Base-by-base conservation (phyloP, 2,888 invertebrate genomes). In the Aethes cnicana region DNA sequence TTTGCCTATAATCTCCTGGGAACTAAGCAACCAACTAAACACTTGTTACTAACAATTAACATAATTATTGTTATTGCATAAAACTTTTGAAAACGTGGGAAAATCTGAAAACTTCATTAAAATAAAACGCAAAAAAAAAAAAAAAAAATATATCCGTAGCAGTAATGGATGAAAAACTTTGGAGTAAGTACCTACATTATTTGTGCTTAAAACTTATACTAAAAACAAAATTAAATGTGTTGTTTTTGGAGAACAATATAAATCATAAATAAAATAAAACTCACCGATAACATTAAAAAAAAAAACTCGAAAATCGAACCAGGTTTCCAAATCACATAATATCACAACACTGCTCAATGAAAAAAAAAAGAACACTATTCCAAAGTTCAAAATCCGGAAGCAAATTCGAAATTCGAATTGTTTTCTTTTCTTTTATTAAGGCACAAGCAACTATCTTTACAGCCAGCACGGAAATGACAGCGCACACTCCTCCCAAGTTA, bases 401-500 rank as follows among this genome's bases (percentile, higher is more conserved):
- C 33, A 25, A 44, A 35, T 43, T 42, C 18, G 17, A 39, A 52
- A 30, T n/a, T 14, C 4, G 20, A 47, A 43, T 47, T 32, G n/a
- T 11, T 23, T 43, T 28, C 36, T 32, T n/a, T n/a, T n/a, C n/a
- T n/a, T n/a, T n/a, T n/a, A n/a, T 37, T 16, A 43, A 35, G 25
- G 9, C 44, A 46, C 54, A 46, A 50, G 54, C 41, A n/a, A 17
- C 26, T 35, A 35, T 12, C 3, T 17, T 9, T 6, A 41, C 33
- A 12, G 54, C 35, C 33, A 46, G 39, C 17, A 33, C 44, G 50
- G 54, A 54, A 54, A 50, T 54, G 50, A 35, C 23, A 41, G 21
- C 33, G 6, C 14, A 16, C 41, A 12, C 28, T 44, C 35, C 47
- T 18, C 23, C 12, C 36, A 21, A 46, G 9, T 50, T 54, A 47